Conservation (phyloP, 2,888 invertebrate genomes). For the Formica aserva region DNA sequence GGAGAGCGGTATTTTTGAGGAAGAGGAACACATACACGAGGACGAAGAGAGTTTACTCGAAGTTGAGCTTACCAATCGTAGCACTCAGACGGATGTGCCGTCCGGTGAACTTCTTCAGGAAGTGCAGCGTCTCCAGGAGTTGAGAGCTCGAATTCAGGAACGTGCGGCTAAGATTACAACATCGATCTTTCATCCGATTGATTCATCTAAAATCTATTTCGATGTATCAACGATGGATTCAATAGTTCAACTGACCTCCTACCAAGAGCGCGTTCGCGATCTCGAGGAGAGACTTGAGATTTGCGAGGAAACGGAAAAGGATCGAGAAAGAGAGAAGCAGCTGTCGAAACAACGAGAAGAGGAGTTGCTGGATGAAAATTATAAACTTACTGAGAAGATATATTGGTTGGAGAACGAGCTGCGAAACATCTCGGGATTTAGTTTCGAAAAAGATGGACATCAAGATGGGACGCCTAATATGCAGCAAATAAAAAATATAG, state of each 20-base stretch:
- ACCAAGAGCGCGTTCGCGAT: constrained; percentile 77
- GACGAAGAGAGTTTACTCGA: constrained; percentile 86
- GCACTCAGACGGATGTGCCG: constrained; percentile 81
- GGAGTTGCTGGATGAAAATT: constrained; percentile 80
- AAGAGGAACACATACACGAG: constrained; percentile 80
- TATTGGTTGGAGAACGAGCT: constrained; percentile 78
- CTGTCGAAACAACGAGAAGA: constrained; percentile 78
- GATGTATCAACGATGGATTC: constrained; percentile 53
- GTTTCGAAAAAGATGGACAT: constrained; percentile 9
- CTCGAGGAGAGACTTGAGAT: constrained; percentile 75
- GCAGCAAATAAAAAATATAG: neutral
- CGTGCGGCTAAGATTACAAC: constrained; percentile 77
- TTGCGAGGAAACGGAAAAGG: constrained; percentile 70
- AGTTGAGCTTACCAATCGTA: constrained; percentile 77
- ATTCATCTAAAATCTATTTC: constrained; percentile 35
- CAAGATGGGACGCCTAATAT: neutral
- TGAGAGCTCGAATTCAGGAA: constrained; percentile 81
- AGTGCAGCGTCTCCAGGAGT: constrained; percentile 81
- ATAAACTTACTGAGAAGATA: constrained; percentile 76
- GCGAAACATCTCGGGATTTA: constrained; percentile 49
- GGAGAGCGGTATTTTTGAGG: constrained; percentile 90
- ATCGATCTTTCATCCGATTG: constrained; percentile 43
- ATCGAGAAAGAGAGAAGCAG: constrained; percentile 66
- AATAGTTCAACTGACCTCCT: constrained; percentile 61
- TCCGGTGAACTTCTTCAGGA: constrained; percentile 81